phyloP scores from a whole-genome alignment of 2,888 invertebrate species.

The Panopea generosa region DNA sequence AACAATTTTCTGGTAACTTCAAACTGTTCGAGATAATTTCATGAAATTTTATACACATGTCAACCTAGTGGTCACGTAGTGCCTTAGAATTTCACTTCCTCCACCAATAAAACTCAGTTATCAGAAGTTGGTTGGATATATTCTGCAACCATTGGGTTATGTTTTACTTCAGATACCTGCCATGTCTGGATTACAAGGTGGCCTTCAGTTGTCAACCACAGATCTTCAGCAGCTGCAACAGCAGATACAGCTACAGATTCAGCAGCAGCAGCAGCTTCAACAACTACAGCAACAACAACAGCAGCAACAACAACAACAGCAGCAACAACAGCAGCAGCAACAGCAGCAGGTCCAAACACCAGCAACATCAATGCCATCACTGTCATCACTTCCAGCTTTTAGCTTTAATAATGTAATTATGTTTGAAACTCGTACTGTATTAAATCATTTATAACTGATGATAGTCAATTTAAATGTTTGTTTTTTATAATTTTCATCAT shows the following conservation, averaged over 20 bases:
- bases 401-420: no score
- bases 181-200: slow-evolving; percentile 44
- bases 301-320: slow-evolving; percentile 63
- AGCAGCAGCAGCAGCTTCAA: slow-evolving; percentile 67
- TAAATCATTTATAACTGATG: neutral
- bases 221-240: slow-evolving; percentile 72
- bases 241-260: slow-evolving; percentile 71
- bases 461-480: neutral
- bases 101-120: no score
- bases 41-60: no score
- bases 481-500: no score
- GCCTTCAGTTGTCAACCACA: slow-evolving; percentile 62
- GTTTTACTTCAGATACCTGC: no score
- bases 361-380: slow-evolving; percentile 15
- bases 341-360: slow-evolving; percentile 6
- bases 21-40: no score
- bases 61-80: no score
- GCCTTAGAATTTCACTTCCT: no score
- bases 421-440: no score
- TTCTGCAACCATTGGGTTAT: no score
- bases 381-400: neutral
- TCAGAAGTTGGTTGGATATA: no score
- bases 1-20: no score
- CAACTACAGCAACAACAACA: slow-evolving; percentile 67
- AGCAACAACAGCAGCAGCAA: slow-evolving; percentile 24